A percentile compares a stretch with the other conserved stretches of the same genome.
phyloP scores from a whole-genome alignment of 2,113 vertebrate genomes.

The Zeus faber region DNA sequence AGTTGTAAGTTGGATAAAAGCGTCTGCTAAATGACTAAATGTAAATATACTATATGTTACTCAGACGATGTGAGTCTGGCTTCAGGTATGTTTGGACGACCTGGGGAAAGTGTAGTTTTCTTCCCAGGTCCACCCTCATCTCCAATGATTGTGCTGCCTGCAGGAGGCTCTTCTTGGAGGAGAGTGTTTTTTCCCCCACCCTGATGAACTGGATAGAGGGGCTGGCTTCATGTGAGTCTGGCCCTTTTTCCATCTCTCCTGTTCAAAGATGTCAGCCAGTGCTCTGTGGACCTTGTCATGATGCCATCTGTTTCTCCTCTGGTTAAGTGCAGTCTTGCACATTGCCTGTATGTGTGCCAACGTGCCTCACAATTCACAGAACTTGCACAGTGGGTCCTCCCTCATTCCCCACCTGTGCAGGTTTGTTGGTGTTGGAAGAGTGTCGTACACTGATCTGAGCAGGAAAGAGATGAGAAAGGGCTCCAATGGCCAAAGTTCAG shows the following conservation, averaged over 20 bases:
- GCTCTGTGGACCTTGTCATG: no score
- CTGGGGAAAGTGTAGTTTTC: no score
- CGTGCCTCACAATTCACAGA: background rate
- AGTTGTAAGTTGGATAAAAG: no score
- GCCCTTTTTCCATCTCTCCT: background rate
- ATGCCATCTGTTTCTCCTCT: no score
- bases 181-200: background rate
- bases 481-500: constrained; percentile 9
- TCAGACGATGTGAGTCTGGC: background rate
- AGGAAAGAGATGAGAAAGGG: constrained; percentile 19
- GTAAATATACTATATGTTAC: background rate
- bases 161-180: background rate
- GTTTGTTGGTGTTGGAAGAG: no score
- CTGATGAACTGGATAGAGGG: background rate
- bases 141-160: background rate
- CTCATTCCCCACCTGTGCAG: no score
- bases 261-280: constrained; percentile 7
- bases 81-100: no score
- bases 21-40: background rate
- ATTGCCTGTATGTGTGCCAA: constrained; percentile 1
- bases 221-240: background rate
- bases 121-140: no score
- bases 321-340: constrained; percentile 13
- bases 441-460: no score
- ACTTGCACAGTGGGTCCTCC: no score